Conservation (phyloP, 2,888 invertebrate genomes). For the Noctua pronuba region DNA sequence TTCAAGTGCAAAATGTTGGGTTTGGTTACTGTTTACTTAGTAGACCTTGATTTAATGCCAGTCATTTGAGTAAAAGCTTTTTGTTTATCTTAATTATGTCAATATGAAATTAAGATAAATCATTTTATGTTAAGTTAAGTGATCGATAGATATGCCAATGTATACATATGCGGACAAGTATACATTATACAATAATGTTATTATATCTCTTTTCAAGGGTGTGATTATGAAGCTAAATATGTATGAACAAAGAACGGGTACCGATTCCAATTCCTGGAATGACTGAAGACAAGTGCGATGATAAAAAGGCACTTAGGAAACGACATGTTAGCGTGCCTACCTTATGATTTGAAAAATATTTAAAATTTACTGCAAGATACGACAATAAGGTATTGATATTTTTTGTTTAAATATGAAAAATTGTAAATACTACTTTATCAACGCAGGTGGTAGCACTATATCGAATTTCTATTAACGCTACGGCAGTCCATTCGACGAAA, state of each 20-base stretch:
- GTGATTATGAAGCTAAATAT: not conserved
- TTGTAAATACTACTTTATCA: not conserved
- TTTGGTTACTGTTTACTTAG: slow-evolving; percentile 36
- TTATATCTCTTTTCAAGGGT: not conserved
- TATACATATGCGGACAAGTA: not conserved
- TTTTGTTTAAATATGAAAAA: not conserved
- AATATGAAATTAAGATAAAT: slow-evolving; percentile 26
- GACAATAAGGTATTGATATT: not conserved
- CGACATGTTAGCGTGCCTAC: not conserved
- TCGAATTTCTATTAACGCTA: not conserved
- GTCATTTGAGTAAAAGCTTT: slow-evolving; percentile 40
- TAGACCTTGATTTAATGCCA: slow-evolving; percentile 39
- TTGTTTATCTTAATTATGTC: slow-evolving; percentile 36
- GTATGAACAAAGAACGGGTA: not conserved
- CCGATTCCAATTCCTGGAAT: not conserved
- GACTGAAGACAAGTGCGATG: not conserved
- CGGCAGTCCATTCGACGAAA: slow-evolving; percentile 9
- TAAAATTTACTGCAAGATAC: not conserved
- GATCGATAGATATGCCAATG: slow-evolving; percentile 25
- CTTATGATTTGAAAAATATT: not conserved
- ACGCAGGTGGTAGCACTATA: not conserved
- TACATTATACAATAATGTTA: not conserved
- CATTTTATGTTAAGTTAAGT: not conserved
- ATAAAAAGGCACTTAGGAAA: not conserved
- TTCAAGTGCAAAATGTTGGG: slow-evolving; percentile 45